A percentile compares a stretch with the other conserved stretches of the same genome.
Evolutionary conservation across 2,113 vertebrate species (phyloP).

Genomic region (Trichechus manatus): DNA sequence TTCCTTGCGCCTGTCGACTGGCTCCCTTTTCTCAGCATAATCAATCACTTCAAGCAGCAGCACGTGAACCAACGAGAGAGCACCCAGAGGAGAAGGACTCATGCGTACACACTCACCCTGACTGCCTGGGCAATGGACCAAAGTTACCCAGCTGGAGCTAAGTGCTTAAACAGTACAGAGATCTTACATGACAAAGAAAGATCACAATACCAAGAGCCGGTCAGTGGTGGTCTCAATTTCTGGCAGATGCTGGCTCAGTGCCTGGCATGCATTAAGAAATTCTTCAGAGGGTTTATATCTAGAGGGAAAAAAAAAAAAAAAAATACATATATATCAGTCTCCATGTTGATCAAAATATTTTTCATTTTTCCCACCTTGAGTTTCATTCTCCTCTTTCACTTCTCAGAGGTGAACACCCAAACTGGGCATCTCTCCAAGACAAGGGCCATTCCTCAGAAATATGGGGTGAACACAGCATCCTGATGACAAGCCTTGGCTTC

Average conservation of each 20-base stretch:
- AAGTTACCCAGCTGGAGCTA: neutral
- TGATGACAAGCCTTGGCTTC: neutral
- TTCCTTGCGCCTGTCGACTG: accelerated
- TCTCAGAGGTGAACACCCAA: neutral
- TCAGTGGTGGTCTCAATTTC: slow-evolving; percentile 90
- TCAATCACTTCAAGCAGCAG: neutral
- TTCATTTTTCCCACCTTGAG: neutral
- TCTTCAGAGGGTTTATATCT: slow-evolving; percentile 93
- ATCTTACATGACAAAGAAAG: slow-evolving; percentile 43
- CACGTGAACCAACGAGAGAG: neutral
- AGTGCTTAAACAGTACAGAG: neutral
- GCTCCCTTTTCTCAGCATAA: neutral
- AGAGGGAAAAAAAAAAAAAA: slow-evolving; percentile 65
- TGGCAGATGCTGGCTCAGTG: slow-evolving; percentile 92
- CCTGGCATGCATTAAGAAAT: slow-evolving; percentile 92
- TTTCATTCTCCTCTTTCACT: neutral
- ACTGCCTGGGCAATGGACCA: neutral
- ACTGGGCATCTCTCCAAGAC: neutral
- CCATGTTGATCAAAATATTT: neutral
- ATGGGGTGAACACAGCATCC: neutral
- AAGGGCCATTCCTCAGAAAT: neutral
- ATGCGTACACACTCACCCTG: neutral
- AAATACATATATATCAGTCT: neutral
- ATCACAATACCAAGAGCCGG: slow-evolving; percentile 92
- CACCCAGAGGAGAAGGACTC: neutral